Conservation (phyloP, 2,113 vertebrate species). For the Notothenia coriiceps region DNA sequence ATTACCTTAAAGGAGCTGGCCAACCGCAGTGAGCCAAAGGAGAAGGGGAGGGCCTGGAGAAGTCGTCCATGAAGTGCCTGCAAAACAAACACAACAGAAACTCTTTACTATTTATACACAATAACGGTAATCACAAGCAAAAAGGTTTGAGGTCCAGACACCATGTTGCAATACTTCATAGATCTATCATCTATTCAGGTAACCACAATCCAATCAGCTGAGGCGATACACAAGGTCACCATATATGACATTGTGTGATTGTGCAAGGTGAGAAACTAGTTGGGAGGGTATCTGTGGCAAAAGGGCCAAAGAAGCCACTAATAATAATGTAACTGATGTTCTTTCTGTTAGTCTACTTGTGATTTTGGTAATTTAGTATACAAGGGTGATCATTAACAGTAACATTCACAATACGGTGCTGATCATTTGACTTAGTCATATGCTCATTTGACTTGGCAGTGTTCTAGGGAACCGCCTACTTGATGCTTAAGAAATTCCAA, state of each 20-base stretch:
- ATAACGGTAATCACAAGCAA: fast-evolving
- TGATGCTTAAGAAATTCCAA: not conserved
- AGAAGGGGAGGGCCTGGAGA: conserved; percentile 64
- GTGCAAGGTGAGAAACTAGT: not conserved
- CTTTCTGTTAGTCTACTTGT: not conserved
- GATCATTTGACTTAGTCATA: too few species aligned
- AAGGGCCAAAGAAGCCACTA: not conserved
- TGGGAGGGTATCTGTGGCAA: not conserved
- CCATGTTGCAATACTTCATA: not conserved
- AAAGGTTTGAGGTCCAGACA: not conserved
- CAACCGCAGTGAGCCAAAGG: conserved; percentile 67
- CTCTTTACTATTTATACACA: not conserved
- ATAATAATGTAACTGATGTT: not conserved
- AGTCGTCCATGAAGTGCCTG: conserved; percentile 78
- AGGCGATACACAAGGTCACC: not conserved
- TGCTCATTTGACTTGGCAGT: not conserved
- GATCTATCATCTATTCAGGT: not conserved
- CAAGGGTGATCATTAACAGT: not conserved
- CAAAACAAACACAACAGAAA: not conserved
- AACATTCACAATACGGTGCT: not conserved
- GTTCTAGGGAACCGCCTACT: too few species aligned
- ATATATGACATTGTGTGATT: not conserved
- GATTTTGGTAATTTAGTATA: not conserved
- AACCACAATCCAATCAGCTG: too few species aligned
- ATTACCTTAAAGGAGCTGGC: conserved; percentile 86